Percentiles rank a stretch among this genome's conserved stretches.
These are phyloP conservation scores for Nasonia oneida DNA, from an alignment of 2,888 invertebrate genomes.

Conservation along the genomic window DNA sequence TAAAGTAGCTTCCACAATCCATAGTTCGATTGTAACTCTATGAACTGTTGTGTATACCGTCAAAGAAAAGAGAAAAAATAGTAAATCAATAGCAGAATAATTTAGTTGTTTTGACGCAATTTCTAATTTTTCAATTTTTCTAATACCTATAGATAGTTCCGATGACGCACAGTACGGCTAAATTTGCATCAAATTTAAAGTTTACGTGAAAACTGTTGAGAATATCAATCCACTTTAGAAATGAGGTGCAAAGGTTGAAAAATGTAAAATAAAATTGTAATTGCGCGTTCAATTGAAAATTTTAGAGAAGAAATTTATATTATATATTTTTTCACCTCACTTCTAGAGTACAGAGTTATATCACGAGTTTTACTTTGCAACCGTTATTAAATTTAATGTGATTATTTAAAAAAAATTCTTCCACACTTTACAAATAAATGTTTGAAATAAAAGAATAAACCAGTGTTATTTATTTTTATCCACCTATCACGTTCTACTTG, in stretches of 20 bases:
- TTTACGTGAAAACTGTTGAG: background rate
- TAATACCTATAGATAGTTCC: background rate
- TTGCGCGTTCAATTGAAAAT: constrained; percentile 39
- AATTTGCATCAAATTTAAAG: constrained; percentile 25
- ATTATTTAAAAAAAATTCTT: constrained; percentile 53
- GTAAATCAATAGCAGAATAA: constrained; percentile 1
- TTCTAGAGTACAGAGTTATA: constrained; percentile 33
- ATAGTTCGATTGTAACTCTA: constrained; percentile 59
- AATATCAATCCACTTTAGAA: constrained; percentile 37
- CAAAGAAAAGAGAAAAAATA: constrained; percentile 39
- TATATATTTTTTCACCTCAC: constrained; percentile 50
- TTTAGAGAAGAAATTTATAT: constrained; percentile 39
- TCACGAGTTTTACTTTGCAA: constrained; percentile 46
- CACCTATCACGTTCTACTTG: constrained; percentile 1
- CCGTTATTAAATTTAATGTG: constrained; percentile 39
- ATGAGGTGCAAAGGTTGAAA: constrained; percentile 44
- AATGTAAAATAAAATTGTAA: constrained; percentile 45
- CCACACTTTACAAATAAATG: constrained; percentile 62
- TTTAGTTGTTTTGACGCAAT: background rate
- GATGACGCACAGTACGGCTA: constrained; percentile 35
- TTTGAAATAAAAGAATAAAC: constrained; percentile 48
- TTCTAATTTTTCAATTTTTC: constrained; percentile 37
- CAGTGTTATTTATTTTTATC: constrained; percentile 25
- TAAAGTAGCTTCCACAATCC: constrained; percentile 62
- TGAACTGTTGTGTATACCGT: constrained; percentile 56